phyloP scores from a whole-genome alignment of 2,888 invertebrate species.

The Petrolisthes manimaculis region DNA sequence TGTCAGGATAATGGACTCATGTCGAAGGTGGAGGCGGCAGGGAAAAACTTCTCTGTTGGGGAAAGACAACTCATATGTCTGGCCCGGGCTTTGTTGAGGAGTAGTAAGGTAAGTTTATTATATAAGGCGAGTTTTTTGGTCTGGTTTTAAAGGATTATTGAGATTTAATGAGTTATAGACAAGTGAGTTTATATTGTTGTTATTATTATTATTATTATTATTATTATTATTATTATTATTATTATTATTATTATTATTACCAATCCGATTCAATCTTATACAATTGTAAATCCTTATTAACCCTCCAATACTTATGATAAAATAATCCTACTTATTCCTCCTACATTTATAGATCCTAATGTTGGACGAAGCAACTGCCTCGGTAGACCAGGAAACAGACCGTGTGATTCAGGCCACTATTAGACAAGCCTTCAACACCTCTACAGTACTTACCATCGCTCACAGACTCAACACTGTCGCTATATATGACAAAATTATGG shows the following conservation, averaged over 20 bases:
- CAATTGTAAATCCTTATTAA: too few relatives aligned
- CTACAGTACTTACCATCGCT: conserved; percentile 92
- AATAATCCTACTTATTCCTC: too few relatives aligned
- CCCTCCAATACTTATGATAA: too few relatives aligned
- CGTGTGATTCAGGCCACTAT: conserved; percentile 81
- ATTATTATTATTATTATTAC: too few relatives aligned
- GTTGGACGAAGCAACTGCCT: conserved; percentile 74
- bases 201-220: too few relatives aligned
- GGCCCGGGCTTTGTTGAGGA: conserved; percentile 75
- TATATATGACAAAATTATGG: conserved; percentile 78
- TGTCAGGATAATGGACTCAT: conserved; percentile 41
- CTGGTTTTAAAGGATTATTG: too few relatives aligned
- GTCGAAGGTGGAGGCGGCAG: conserved; percentile 58
- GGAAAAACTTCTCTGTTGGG: conserved; percentile 72
- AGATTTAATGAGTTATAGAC: too few relatives aligned
- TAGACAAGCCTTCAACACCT: conserved; percentile 84
- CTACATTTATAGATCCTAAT: conserved; percentile 69
- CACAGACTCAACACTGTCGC: conserved; percentile 88
- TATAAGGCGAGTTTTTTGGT: neutral
- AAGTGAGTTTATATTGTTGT: neutral
- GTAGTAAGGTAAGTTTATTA: conserved; percentile 72
- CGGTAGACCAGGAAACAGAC: conserved; percentile 73
- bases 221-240: too few relatives aligned
- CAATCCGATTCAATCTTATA: too few relatives aligned
- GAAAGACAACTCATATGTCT: conserved; percentile 77